phyloP scores from a whole-genome alignment of 2,797 vertebrate genomes.

The Mus caroli region DNA sequence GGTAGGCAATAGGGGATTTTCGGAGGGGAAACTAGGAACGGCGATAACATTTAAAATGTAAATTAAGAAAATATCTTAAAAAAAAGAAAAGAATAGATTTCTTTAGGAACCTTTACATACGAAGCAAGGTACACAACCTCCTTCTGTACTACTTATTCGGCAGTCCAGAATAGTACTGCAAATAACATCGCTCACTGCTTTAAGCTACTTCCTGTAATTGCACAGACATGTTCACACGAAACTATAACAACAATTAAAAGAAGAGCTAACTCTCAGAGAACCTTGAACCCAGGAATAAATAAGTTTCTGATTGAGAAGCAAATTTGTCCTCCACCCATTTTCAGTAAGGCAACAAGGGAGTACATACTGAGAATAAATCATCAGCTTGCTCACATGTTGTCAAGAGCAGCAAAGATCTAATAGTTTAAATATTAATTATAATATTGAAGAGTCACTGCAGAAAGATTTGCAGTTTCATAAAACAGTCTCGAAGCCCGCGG shows the following conservation, averaged over 20 bases:
- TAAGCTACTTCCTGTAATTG: neutral
- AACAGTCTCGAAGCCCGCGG: slow-evolving; percentile 19
- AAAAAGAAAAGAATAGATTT: neutral
- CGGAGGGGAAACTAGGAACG: no score
- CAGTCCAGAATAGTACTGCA: neutral
- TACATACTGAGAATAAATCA: neutral
- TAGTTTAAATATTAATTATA: slow-evolving; percentile 60
- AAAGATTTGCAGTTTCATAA: slow-evolving; percentile 61
- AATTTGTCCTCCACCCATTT: neutral
- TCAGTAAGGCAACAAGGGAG: neutral
- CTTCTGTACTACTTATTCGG: neutral
- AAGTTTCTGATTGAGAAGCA: slow-evolving; percentile 31
- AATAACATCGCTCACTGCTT: neutral
- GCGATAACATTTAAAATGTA: no score
- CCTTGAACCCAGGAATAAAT: slow-evolving; percentile 1
- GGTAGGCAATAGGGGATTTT: no score
- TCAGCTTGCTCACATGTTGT: neutral
- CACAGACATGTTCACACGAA: neutral
- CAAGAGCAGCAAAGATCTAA: neutral
- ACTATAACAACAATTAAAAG: neutral
- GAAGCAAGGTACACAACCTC: neutral
- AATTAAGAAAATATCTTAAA: no score
- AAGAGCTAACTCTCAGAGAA: neutral
- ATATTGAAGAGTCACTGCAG: slow-evolving; percentile 43
- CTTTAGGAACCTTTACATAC: neutral